Evolutionary conservation across 2,888 invertebrate genomes (phyloP), one percentile per base, ranked within the genome.

Genomic region (Sarcophaga caerulescens): DNA sequence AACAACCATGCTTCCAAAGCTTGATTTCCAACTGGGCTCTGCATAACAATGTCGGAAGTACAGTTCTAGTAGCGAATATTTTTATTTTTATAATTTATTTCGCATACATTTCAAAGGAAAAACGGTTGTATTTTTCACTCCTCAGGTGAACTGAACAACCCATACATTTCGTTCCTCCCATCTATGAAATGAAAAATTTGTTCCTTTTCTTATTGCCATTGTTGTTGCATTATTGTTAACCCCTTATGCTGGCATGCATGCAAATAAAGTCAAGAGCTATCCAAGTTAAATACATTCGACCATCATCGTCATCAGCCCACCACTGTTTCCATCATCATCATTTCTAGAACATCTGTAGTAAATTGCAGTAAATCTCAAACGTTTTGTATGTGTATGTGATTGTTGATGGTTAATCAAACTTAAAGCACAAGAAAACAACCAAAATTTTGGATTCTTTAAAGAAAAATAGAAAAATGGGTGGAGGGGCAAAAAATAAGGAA

Each of bases 291-390:
- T 52, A 14, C 52, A 52, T 12, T 52, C 4, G 52, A 35, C 5
- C 52, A 52, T 70, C 59, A 84, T 75, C 77, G 74, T 17, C 59
- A 25, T 17, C 59, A 79, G n/a, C 62, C 62, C n/a, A 69, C 21
- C 47, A 47, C 17, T n/a, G 23, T 47, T 44, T n/a, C 60, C 60
- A 62, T 76, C 19, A 68, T 77, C 66, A 19, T 35, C 78, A 62
- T 62, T 65, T 74, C 14, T 45, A 77, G 44, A 80, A 81, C 85
- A 85, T 85, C 81, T 85, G 85, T 69, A 74, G 35, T 81, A 77
- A 77, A 85, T 81, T 81, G 77, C 77, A 77, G 68, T 69, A 74
- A 85, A 81, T 74, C 35, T 35, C 69, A 81, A 74, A 77, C 77
- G 73, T 85, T 79, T 77, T 75, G 65, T 75, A 73, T 74, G 47